These are phyloP conservation scores for Panagrolaimus sp. DNA, from an alignment of 1,140 invertebrate species.

Conservation along the genomic window DNA sequence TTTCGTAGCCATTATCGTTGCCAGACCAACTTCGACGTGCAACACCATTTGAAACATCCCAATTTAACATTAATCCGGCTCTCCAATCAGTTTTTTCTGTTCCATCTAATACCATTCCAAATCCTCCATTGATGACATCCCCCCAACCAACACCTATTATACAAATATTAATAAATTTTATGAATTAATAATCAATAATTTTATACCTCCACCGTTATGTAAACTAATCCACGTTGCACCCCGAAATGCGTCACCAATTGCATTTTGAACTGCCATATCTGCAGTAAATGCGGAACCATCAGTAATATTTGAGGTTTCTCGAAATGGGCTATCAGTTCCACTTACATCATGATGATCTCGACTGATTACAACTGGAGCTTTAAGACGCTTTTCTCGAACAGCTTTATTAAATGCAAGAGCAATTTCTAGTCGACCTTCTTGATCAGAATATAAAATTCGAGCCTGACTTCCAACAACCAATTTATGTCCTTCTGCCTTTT, in stretches of 20 bases:
- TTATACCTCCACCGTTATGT: constrained; percentile 71
- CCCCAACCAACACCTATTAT: constrained; percentile 70
- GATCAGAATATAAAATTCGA: constrained; percentile 68
- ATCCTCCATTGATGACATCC: constrained; percentile 70
- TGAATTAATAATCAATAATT: too few relatives aligned
- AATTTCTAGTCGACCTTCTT: constrained; percentile 64
- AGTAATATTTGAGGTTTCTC: constrained; percentile 69
- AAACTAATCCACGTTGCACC: constrained; percentile 71
- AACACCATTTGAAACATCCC: constrained; percentile 71
- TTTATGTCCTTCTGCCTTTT: constrained; percentile 65
- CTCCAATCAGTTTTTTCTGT: constrained; percentile 63
- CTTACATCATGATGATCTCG: constrained; percentile 71
- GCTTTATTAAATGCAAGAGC: constrained; percentile 68
- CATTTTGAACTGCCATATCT: constrained; percentile 71
- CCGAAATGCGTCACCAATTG: constrained; percentile 68
- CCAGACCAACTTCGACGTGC: constrained; percentile 52
- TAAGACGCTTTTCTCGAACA: constrained; percentile 62
- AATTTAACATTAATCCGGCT: constrained; percentile 65
- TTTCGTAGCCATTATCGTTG: constrained; percentile 48
- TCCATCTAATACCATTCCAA: constrained; percentile 69
- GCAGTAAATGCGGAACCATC: constrained; percentile 69
- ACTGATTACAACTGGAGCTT: constrained; percentile 67
- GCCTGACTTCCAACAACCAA: constrained; percentile 62
- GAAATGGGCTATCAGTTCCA: constrained; percentile 69
- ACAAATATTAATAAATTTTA: too few relatives aligned